Conservation (phyloP, 2,797 vertebrate species). For the Pachyuromys duprasi region DNA sequence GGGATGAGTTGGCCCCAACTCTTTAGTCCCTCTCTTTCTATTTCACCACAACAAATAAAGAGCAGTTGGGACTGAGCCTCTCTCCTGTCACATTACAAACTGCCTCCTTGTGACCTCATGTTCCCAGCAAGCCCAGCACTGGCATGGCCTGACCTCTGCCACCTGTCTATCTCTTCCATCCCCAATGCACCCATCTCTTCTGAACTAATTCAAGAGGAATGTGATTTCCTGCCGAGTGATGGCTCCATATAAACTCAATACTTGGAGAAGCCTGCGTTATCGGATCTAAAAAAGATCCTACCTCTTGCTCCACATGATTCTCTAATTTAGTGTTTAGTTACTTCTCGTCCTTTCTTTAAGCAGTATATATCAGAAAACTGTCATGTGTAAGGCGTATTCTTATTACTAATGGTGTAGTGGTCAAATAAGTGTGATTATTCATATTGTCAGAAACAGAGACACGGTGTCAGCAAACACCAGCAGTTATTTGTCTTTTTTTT, state of each 20-base stretch:
- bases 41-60: conserved; percentile 43
- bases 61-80: neutral
- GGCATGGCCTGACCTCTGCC: neutral
- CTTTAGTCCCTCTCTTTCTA: conserved; percentile 20
- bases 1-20: neutral
- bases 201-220: conserved; percentile 16
- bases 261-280: neutral
- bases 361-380: neutral
- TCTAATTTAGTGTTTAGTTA: neutral
- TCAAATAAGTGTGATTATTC: neutral
- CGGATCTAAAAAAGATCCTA: neutral
- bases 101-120: conserved; percentile 37
- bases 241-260: neutral
- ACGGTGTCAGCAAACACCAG: neutral
- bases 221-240: neutral
- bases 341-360: neutral
- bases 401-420: neutral
- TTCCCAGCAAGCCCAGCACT: neutral
- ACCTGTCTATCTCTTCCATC: no score
- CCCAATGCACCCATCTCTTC: neutral
- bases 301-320: neutral
- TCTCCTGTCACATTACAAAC: conserved; percentile 19
- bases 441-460: neutral
- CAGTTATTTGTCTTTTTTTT: neutral
- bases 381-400: neutral